phyloP scores from a whole-genome alignment of 2,113 vertebrate genomes.

The Pogona vitticeps region DNA sequence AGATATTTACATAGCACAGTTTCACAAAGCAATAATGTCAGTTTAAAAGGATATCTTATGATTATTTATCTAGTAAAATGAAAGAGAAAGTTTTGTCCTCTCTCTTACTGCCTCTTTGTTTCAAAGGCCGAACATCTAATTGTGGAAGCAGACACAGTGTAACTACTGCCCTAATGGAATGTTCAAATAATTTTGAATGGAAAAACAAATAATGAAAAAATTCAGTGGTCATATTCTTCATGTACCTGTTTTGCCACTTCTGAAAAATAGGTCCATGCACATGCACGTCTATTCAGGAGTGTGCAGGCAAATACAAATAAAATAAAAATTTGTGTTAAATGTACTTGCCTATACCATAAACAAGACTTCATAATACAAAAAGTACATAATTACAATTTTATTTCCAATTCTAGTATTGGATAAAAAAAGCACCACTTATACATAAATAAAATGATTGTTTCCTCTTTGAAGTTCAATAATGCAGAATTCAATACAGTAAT shows the following conservation, averaged over 20 bases:
- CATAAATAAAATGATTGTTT: neutral
- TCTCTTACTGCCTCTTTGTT: neutral
- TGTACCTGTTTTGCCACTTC: neutral
- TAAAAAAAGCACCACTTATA: neutral
- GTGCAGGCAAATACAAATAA: neutral
- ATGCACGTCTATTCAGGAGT: neutral
- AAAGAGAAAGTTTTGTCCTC: neutral
- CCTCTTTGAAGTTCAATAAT: neutral
- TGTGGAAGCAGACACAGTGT: neutral
- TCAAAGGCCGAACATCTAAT: conserved; percentile 2
- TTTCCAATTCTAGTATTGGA: neutral
- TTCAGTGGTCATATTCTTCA: neutral
- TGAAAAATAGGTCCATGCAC: neutral
- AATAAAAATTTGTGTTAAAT: neutral
- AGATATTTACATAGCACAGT: conserved; percentile 11
- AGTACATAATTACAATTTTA: neutral
- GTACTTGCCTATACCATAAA: neutral
- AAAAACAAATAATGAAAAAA: too few species aligned
- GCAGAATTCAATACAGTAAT: neutral
- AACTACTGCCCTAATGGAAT: neutral
- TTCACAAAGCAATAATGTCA: neutral
- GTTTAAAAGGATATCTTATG: conserved; percentile 16
- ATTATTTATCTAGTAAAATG: conserved; percentile 1
- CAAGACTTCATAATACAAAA: neutral
- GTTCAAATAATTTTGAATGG: too few species aligned